Conservation (phyloP, 2,113 vertebrate genomes). For the Enhydra lutris region DNA sequence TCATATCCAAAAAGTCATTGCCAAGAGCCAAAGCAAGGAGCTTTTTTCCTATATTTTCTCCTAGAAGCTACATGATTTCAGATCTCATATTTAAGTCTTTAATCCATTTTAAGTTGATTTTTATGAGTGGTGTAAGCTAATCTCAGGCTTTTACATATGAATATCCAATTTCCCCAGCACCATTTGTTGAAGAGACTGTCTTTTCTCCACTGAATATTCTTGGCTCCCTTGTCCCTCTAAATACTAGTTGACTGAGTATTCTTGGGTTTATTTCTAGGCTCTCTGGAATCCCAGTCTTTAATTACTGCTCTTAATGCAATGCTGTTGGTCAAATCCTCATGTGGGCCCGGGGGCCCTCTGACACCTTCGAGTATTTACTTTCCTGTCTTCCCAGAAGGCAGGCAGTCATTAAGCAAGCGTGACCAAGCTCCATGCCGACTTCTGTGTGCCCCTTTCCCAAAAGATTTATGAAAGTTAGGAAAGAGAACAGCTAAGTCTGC, state of each 20-base stretch:
- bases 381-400: neutral
- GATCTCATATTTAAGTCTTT: neutral
- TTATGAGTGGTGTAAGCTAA: neutral
- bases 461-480: too few species aligned
- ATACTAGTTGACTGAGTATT: neutral
- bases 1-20: neutral
- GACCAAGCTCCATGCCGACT: neutral
- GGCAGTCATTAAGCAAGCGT: neutral
- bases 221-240: neutral
- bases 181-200: neutral
- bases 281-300: neutral
- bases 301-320: neutral
- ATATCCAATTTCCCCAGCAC: neutral
- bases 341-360: neutral
- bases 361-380: too few species aligned
- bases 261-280: neutral
- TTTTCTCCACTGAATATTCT: neutral
- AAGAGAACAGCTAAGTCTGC: neutral
- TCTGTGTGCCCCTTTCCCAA: neutral
- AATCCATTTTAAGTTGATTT: neutral
- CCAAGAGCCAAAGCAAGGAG: neutral
- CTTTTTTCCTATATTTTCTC: neutral
- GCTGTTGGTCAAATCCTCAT: too few species aligned
- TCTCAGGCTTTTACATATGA: neutral
- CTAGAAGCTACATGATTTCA: neutral